phyloP scores from a whole-genome alignment of 2,888 invertebrate genomes.

The Aporophyla nigra region DNA sequence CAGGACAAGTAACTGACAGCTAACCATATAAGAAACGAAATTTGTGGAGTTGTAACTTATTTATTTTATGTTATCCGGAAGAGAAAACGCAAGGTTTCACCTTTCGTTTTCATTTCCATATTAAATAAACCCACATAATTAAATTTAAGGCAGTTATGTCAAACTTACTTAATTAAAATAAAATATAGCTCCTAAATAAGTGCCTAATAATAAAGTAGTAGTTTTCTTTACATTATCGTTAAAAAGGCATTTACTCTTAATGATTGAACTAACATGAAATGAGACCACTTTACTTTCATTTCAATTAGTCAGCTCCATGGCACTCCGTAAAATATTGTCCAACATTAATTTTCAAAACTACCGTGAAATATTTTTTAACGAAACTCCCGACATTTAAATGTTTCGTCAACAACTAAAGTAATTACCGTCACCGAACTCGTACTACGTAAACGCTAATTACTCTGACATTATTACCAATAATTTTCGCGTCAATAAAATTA shows the following conservation, averaged over 20 bases:
- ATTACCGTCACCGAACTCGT: constrained; percentile 51
- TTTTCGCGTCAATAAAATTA: constrained; percentile 70
- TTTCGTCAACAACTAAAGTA: constrained; percentile 55
- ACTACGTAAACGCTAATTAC: constrained; percentile 59
- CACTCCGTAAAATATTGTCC: constrained; percentile 23
- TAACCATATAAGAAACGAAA: constrained; percentile 7
- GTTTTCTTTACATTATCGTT: constrained; percentile 7
- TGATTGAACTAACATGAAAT: constrained; percentile 13
- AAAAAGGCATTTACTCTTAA: constrained; percentile 12
- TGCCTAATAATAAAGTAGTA: neutral
- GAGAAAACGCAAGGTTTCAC: neutral
- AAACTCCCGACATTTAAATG: constrained; percentile 51
- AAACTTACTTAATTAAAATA: neutral
- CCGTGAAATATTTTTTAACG: constrained; percentile 41
- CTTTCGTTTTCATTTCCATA: neutral
- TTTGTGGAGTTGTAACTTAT: neutral
- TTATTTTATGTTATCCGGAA: constrained; percentile 29
- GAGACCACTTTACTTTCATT: constrained; percentile 29
- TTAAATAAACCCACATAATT: constrained; percentile 1
- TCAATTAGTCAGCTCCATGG: constrained; percentile 33
- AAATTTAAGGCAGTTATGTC: neutral
- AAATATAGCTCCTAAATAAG: neutral
- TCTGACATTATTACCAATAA: constrained; percentile 66
- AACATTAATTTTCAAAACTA: constrained; percentile 48
- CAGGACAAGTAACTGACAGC: constrained; percentile 1